Percentiles rank a stretch among this genome's conserved stretches.
phyloP scores from a whole-genome alignment of 2,888 invertebrate species.

The Chaetoderma sp. region DNA sequence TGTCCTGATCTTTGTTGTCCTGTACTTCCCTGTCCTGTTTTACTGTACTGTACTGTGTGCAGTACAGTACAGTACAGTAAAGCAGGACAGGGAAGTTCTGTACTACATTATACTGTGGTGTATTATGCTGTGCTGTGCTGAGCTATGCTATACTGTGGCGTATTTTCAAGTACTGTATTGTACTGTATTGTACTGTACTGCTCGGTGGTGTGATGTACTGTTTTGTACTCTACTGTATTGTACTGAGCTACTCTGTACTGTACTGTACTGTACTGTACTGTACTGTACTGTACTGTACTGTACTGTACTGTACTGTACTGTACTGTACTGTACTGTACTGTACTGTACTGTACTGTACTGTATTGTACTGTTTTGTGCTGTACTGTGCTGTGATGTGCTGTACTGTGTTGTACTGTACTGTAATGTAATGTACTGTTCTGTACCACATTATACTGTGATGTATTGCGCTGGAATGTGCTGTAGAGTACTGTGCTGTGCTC shows the following conservation, averaged over 20 bases:
- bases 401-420: slow-evolving; percentile 31
- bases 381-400: slow-evolving; percentile 30
- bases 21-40: slow-evolving; percentile 24
- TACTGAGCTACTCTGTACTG: slow-evolving; percentile 28
- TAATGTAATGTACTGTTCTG: slow-evolving; percentile 30
- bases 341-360: slow-evolving; percentile 22
- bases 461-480: slow-evolving; percentile 24
- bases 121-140: slow-evolving; percentile 27
- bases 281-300: slow-evolving; percentile 23
- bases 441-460: slow-evolving; percentile 27
- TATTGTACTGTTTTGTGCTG: slow-evolving; percentile 28
- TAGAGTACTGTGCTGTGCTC: slow-evolving; percentile 25
- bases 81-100: not conserved
- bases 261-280: slow-evolving; percentile 28
- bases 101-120: not conserved
- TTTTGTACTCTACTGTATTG: slow-evolving; percentile 30
- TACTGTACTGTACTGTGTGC: slow-evolving; percentile 7
- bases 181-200: slow-evolving; percentile 25
- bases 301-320: slow-evolving; percentile 23
- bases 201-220: slow-evolving; percentile 28
- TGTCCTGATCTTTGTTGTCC: slow-evolving; percentile 17
- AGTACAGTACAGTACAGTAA: slow-evolving; percentile 13
- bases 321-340: slow-evolving; percentile 27
- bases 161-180: slow-evolving; percentile 27
- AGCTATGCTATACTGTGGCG: slow-evolving; percentile 26